Evolutionary conservation across 2,888 invertebrate species (phyloP).

Genomic region (Imbricaverruca yamaguchii): DNA sequence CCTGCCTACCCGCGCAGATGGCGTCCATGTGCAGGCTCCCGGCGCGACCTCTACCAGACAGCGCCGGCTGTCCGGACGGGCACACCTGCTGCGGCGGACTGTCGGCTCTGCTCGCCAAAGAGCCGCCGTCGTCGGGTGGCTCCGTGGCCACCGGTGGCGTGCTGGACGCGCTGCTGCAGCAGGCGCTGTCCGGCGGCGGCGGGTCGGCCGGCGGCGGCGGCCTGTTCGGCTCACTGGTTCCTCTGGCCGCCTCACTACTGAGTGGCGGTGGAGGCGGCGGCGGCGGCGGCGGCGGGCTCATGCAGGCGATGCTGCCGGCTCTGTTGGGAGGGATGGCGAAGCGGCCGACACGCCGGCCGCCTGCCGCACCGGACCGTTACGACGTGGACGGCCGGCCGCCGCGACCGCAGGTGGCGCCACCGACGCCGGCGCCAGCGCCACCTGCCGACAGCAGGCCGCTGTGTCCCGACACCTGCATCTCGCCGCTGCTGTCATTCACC

Average conservation of each 20-base stretch:
- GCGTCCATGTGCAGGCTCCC: conserved; percentile 80
- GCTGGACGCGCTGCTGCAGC: conserved; percentile 27
- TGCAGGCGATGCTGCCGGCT: conserved; percentile 21
- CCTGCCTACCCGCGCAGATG: conserved; percentile 48
- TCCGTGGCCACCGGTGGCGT: neutral
- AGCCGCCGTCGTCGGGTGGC: conserved; percentile 25
- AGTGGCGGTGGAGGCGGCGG: conserved; percentile 1
- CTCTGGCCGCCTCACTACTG: neutral
- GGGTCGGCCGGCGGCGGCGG: conserved; percentile 12
- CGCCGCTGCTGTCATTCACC: conserved; percentile 78
- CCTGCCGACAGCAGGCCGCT: conserved; percentile 62
- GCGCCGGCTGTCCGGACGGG: conserved; percentile 65
- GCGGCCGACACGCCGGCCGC: conserved; percentile 22
- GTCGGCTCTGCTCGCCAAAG: neutral
- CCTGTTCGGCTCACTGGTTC: conserved; percentile 11
- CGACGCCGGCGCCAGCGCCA: conserved; percentile 39
- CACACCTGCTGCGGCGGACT: conserved; percentile 63
- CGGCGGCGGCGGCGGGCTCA: conserved; percentile 23
- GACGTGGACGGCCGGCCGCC: neutral
- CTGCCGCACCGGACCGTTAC: neutral
- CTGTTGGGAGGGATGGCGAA: neutral
- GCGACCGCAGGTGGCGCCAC: conserved; percentile 50
- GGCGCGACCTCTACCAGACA: conserved; percentile 51
- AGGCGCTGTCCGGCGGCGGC: conserved; percentile 23
- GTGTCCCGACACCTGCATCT: conserved; percentile 86